These are phyloP conservation scores for Caenorhabditis angaria DNA, from an alignment of 2,888 invertebrate species.

Conservation along the genomic window DNA sequence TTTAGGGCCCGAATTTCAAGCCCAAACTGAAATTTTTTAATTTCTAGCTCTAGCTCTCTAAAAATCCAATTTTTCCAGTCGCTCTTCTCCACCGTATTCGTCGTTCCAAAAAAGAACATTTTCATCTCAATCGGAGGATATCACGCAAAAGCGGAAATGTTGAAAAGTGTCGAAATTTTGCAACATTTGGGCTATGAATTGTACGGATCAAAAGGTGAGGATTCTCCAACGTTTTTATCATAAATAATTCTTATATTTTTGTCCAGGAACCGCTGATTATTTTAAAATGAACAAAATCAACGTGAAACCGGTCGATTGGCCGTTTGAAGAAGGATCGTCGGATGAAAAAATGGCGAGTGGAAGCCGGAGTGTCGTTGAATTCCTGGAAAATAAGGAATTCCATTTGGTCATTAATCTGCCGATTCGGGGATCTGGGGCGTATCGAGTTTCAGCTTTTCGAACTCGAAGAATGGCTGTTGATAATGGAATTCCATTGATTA, in stretches of 20 bases:
- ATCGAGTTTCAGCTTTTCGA: constrained; percentile 90
- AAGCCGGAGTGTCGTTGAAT: constrained; percentile 82
- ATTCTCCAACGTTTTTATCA: too few relatives aligned
- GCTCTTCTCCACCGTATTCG: constrained; percentile 95
- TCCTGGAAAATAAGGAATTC: constrained; percentile 89
- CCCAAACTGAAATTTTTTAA: too few relatives aligned
- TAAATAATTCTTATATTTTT: too few relatives aligned
- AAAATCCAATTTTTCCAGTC: constrained; percentile 96
- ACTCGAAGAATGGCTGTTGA: constrained; percentile 95
- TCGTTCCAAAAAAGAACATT: constrained; percentile 84
- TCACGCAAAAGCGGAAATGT: constrained; percentile 89
- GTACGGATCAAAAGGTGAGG: constrained; percentile 87
- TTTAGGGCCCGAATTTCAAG: too few relatives aligned
- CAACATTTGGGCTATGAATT: constrained; percentile 92
- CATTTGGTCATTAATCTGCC: constrained; percentile 98
- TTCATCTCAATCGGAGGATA: constrained; percentile 94
- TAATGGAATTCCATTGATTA: constrained; percentile 94
- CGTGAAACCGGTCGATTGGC: constrained; percentile 96
- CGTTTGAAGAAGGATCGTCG: constrained; percentile 85
- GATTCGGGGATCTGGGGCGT: constrained; percentile 88
- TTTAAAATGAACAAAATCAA: constrained; percentile 78
- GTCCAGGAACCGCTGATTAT: constrained; percentile 89
- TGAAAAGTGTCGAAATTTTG: constrained; percentile 84
- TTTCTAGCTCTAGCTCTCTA: too few relatives aligned
- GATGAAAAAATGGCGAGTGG: constrained; percentile 72